Conservation (phyloP, 2,797 vertebrate genomes). For the Prunella strophiata region DNA sequence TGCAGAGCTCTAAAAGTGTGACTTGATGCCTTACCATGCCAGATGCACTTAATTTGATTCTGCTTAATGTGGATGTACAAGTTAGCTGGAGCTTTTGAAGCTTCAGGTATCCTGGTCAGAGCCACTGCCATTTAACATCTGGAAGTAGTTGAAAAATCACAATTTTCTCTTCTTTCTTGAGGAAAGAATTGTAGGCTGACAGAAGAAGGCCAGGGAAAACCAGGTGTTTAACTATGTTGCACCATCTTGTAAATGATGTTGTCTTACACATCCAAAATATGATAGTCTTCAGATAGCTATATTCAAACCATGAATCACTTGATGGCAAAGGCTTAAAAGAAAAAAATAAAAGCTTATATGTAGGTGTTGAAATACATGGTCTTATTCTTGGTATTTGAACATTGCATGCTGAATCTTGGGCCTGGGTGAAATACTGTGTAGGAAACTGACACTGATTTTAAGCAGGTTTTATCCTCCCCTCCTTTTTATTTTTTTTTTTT, state of each 20-base stretch:
- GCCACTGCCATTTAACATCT: not conserved
- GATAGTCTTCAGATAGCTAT: not conserved
- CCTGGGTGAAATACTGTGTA: not conserved
- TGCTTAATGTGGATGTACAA: not conserved
- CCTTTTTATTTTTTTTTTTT: not conserved
- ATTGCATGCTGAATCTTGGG: not conserved
- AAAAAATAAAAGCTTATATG: not conserved
- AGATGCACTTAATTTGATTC: not conserved
- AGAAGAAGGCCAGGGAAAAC: not conserved
- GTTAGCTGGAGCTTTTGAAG: not conserved
- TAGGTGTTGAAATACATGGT: not conserved
- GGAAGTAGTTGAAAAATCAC: not conserved
- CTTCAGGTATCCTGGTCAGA: not conserved
- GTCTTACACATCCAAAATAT: not conserved
- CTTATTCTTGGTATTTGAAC: not conserved
- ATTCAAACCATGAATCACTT: not conserved
- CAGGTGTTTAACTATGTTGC: not conserved
- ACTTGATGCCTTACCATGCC: not conserved
- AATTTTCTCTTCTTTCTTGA: not conserved
- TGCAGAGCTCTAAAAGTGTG: not conserved
- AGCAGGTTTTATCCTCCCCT: accelerated
- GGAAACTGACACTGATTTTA: not conserved
- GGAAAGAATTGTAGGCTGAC: not conserved
- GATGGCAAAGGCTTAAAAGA: not conserved
- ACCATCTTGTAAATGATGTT: not conserved